These are phyloP conservation scores for Anagrus nilaparvatae DNA, from an alignment of 1,140 invertebrate genomes.

Conservation along the genomic window DNA sequence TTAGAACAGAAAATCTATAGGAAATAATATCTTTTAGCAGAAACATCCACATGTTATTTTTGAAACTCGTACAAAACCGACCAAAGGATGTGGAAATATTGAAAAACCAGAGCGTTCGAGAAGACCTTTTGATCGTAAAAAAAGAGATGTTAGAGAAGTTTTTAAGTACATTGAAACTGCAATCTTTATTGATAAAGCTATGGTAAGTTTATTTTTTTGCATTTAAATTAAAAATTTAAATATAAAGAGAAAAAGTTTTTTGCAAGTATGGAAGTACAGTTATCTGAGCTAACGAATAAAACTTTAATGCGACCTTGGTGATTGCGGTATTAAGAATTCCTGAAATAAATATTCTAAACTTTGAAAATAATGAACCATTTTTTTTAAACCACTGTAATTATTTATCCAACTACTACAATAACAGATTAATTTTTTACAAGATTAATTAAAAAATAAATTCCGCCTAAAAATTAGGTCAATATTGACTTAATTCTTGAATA, in stretches of 20 bases:
- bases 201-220: conserved; percentile 46
- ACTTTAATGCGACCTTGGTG: no score
- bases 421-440: no score
- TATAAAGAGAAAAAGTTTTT: neutral
- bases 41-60: conserved; percentile 95
- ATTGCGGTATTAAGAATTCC: no score
- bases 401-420: no score
- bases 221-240: neutral
- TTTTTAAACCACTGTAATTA: no score
- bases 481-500: no score
- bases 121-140: conserved; percentile 51
- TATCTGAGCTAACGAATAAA: no score
- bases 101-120: conserved; percentile 60
- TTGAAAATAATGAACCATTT: no score
- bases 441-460: no score
- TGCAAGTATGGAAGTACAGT: no score
- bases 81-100: conserved; percentile 72
- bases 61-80: conserved; percentile 75
- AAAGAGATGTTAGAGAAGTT: conserved; percentile 73
- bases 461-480: no score
- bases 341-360: no score
- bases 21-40: conserved; percentile 65
- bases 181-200: conserved; percentile 83
- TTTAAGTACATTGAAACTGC: conserved; percentile 90
- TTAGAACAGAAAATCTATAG: conserved; percentile 29